phyloP scores from a whole-genome alignment of 2,113 vertebrate species.

The Pholis gunnellus region DNA sequence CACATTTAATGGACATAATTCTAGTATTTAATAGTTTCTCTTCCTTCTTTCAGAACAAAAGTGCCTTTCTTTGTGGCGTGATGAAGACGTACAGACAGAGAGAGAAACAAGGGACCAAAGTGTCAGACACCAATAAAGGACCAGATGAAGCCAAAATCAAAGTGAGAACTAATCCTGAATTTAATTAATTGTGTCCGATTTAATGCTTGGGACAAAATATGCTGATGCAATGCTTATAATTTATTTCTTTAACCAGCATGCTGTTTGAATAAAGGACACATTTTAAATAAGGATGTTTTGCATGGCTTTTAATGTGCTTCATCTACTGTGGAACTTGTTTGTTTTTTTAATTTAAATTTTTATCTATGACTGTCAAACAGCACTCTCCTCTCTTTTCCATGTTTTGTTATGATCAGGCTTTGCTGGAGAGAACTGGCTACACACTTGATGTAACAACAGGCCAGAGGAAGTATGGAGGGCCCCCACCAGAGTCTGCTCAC shows the following conservation, averaged over 20 bases:
- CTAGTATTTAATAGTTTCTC: background rate
- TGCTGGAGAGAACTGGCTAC: slow-evolving; percentile 97
- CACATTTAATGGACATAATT: background rate
- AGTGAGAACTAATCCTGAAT: slow-evolving; percentile 79
- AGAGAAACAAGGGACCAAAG: slow-evolving; percentile 99
- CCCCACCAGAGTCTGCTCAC: slow-evolving; percentile 95
- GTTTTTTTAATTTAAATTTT: no score
- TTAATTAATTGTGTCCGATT: background rate
- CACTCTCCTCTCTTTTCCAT: background rate
- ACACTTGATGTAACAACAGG: slow-evolving; percentile 99
- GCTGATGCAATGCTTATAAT: background rate
- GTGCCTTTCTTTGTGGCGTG: slow-evolving; percentile 99
- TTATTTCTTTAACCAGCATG: background rate
- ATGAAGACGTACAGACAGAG: slow-evolving; percentile 99
- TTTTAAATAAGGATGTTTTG: background rate
- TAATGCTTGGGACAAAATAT: background rate
- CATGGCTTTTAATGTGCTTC: background rate
- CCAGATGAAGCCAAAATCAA: slow-evolving; percentile 99
- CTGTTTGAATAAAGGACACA: background rate
- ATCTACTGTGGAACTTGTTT: background rate
- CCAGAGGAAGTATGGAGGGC: slow-evolving; percentile 98
- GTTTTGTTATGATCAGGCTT: slow-evolving; percentile 84
- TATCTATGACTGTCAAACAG: background rate
- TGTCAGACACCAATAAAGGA: slow-evolving; percentile 99
- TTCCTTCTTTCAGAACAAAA: slow-evolving; percentile 92